These are phyloP conservation scores for Euphysa ruthae DNA, from an alignment of 30 jellyfish, hydroid and myxozoan genomes.

Conservation along the genomic window DNA sequence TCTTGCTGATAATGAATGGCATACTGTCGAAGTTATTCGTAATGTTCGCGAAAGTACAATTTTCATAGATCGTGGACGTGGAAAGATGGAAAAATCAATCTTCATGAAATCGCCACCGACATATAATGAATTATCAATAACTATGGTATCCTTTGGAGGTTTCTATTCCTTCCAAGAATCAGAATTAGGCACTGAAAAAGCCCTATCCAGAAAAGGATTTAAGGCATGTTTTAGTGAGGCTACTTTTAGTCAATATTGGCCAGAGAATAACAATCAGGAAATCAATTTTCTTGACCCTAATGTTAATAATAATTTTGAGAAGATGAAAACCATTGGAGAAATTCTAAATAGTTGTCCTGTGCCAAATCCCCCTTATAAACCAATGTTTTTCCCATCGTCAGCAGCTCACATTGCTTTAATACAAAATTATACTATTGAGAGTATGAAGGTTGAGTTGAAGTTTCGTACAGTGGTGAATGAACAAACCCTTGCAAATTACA, in stretches of 20 bases:
- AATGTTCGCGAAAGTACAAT: slow-evolving; percentile 65
- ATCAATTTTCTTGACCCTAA: slow-evolving; percentile 22
- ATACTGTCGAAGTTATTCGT: slow-evolving; percentile 68
- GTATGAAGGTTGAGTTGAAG: slow-evolving; percentile 50
- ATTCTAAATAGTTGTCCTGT: slow-evolving; percentile 28
- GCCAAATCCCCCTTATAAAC: slow-evolving; percentile 52
- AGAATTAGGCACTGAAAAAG: slow-evolving; percentile 38
- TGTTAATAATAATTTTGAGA: not conserved
- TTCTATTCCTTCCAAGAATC: slow-evolving; percentile 42
- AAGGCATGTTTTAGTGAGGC: slow-evolving; percentile 68
- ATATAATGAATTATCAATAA: slow-evolving; percentile 60
- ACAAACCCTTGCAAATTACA: slow-evolving; percentile 60
- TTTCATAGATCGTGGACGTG: slow-evolving; percentile 69
- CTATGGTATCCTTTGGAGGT: slow-evolving; percentile 74
- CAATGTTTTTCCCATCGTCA: slow-evolving; percentile 73
- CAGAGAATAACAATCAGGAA: slow-evolving; percentile 35
- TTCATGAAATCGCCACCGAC: slow-evolving; percentile 89
- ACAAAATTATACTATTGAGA: slow-evolving; percentile 27
- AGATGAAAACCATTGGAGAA: slow-evolving; percentile 1
- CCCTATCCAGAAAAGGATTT: slow-evolving; percentile 68
- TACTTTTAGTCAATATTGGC: slow-evolving; percentile 37
- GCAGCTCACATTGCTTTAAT: slow-evolving; percentile 68
- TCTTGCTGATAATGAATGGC: slow-evolving; percentile 96
- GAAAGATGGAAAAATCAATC: slow-evolving; percentile 33
- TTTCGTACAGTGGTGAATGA: slow-evolving; percentile 77